Percentiles rank a stretch among this genome's conserved stretches.
phyloP scores from a whole-genome alignment of 2,888 invertebrate species.

The Melinaea marsaeus region DNA sequence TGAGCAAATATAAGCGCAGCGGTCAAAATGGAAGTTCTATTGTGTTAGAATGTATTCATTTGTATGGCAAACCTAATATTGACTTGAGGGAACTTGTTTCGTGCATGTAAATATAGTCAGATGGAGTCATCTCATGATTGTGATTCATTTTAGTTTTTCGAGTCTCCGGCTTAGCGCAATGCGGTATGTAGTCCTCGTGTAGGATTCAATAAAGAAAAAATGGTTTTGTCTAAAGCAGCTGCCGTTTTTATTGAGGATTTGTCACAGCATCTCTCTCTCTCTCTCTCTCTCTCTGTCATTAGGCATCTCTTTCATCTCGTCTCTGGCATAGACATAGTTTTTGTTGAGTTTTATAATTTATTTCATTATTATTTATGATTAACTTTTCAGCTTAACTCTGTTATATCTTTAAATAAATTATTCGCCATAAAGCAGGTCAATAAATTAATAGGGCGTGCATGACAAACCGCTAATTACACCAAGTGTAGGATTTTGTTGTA shows the following conservation, averaged over 20 bases:
- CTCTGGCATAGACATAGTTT: too few species aligned
- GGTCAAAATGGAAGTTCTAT: slow-evolving; percentile 74
- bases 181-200: neutral
- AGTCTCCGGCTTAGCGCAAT: slow-evolving; percentile 8
- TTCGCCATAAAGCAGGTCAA: slow-evolving; percentile 17
- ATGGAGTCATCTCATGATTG: slow-evolving; percentile 50
- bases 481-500: slow-evolving; percentile 31
- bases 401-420: slow-evolving; percentile 18
- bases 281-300: too few species aligned
- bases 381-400: slow-evolving; percentile 6
- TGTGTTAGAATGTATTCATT: slow-evolving; percentile 76
- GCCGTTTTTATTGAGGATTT: too few species aligned
- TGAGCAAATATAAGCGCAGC: slow-evolving; percentile 62
- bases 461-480: slow-evolving; percentile 35
- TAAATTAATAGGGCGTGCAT: slow-evolving; percentile 33
- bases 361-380: neutral
- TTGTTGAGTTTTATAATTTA: too few species aligned
- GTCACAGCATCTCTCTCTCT: too few species aligned
- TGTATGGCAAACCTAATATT: slow-evolving; percentile 74
- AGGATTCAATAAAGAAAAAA: neutral
- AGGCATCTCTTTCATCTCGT: too few species aligned
- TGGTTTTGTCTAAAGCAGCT: too few species aligned
- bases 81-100: slow-evolving; percentile 69
- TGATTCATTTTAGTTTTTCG: slow-evolving; percentile 36
- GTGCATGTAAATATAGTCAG: slow-evolving; percentile 55